phyloP scores from a whole-genome alignment of 2,888 invertebrate species.

The Ptycholaimellus sp. region DNA sequence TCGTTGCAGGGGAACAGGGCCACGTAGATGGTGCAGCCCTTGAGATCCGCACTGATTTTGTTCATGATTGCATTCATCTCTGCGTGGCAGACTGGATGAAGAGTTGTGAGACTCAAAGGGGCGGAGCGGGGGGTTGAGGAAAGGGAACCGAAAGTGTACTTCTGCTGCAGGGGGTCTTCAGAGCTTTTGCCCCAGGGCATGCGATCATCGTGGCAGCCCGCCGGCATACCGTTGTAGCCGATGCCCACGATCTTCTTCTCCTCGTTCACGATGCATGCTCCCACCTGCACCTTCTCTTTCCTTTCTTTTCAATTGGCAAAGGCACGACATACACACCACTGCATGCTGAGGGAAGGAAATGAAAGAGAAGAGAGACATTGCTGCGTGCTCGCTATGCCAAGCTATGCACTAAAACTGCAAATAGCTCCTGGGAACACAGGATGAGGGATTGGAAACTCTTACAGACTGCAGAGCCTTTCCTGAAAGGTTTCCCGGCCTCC shows the following conservation, averaged over 20 bases:
- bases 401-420: no score
- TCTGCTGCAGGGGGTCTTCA: conserved; percentile 23
- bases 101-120: no score
- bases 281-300: no score
- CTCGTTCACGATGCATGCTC: conserved; percentile 69
- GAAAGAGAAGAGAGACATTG: neutral
- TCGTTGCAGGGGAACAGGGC: conserved; percentile 86
- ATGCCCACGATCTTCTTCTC: conserved; percentile 67
- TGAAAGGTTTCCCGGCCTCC: no score
- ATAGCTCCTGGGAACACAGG: no score
- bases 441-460: no score
- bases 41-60: conserved; percentile 51
- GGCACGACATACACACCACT: neutral
- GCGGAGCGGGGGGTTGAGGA: neutral
- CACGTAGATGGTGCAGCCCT: conserved; percentile 58
- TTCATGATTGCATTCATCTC: conserved; percentile 90
- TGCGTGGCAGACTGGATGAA: conserved; percentile 74
- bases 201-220: conserved; percentile 57
- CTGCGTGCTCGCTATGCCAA: no score
- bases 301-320: neutral
- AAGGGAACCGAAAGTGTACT: conserved; percentile 8
- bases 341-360: neutral
- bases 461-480: no score
- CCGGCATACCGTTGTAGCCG: conserved; percentile 93
- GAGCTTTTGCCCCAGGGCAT: conserved; percentile 63